Percentiles rank a stretch among this genome's conserved stretches.
Conservation (phyloP, 2,888 invertebrate species). For the Dione juno region DNA sequence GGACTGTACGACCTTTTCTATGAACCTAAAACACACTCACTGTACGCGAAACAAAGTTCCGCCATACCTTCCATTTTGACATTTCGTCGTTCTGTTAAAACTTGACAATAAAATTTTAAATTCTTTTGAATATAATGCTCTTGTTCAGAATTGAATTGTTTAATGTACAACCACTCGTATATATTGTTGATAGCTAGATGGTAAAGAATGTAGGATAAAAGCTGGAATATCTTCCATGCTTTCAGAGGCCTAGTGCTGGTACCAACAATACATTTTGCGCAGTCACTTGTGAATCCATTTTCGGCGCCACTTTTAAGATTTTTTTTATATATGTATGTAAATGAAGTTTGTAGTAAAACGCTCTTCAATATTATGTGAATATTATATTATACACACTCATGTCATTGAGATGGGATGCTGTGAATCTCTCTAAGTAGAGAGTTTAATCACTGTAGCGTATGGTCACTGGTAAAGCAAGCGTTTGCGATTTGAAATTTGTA, state of each 20-base stretch:
- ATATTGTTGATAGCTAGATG: constrained; percentile 21
- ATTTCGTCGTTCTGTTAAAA: constrained; percentile 3
- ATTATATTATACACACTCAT: background rate
- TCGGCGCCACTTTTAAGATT: constrained; percentile 14
- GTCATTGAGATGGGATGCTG: background rate
- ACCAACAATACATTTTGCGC: constrained; percentile 32
- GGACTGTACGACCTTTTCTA: background rate
- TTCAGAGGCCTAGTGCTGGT: constrained; percentile 18
- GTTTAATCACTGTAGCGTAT: background rate
- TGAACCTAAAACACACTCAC: background rate
- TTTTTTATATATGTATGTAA: constrained; percentile 18
- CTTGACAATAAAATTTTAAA: constrained; percentile 24
- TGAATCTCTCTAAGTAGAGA: background rate
- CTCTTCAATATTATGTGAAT: background rate
- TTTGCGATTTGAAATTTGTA: too few species aligned
- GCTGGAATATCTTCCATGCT: constrained; percentile 22
- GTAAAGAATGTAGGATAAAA: constrained; percentile 24
- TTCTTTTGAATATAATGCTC: constrained; percentile 17
- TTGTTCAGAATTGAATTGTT: constrained; percentile 23
- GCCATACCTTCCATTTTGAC: background rate
- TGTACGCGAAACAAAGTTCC: background rate
- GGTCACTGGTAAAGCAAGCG: background rate
- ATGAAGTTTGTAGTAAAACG: constrained; percentile 21
- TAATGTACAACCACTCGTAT: constrained; percentile 23
- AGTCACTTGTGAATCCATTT: constrained; percentile 30